Conservation (phyloP, 2,888 invertebrate genomes). For the Cataglyphis altisquamis region DNA sequence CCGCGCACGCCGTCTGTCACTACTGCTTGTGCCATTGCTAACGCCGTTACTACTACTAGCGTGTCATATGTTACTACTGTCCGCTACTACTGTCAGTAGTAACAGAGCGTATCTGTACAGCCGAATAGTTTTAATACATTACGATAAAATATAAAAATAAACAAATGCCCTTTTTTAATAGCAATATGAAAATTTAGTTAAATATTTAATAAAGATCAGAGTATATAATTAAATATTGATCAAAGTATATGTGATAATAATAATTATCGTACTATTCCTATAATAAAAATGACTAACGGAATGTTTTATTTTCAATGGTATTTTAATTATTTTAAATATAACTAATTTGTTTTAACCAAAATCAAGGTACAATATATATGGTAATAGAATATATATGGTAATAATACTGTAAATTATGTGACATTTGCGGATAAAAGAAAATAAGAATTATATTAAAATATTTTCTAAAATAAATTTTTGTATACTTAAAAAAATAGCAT, state of each 20-base stretch:
- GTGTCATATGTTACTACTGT: neutral
- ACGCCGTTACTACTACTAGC: constrained; percentile 30
- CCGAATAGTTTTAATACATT: neutral
- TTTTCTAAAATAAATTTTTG: neutral
- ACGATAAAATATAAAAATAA: neutral
- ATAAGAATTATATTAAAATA: neutral
- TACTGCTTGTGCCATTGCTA: constrained; percentile 29
- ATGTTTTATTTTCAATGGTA: neutral
- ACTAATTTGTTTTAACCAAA: neutral
- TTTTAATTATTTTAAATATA: constrained; percentile 3
- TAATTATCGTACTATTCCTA: neutral
- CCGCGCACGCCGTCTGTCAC: constrained; percentile 1
- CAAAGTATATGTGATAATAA: neutral
- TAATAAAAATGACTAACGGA: neutral
- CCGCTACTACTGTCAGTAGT: constrained; percentile 32
- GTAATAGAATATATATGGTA: neutral
- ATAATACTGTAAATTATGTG: neutral
- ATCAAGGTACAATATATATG: neutral
- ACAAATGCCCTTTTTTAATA: neutral
- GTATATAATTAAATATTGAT: neutral
- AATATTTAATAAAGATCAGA: neutral
- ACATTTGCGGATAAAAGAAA: neutral
- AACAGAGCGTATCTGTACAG: neutral
- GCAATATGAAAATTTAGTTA: neutral
- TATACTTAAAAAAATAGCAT: neutral